Base-by-base conservation (phyloP, 2,888 invertebrate species). In the Chaitophorus viminalis region DNA sequence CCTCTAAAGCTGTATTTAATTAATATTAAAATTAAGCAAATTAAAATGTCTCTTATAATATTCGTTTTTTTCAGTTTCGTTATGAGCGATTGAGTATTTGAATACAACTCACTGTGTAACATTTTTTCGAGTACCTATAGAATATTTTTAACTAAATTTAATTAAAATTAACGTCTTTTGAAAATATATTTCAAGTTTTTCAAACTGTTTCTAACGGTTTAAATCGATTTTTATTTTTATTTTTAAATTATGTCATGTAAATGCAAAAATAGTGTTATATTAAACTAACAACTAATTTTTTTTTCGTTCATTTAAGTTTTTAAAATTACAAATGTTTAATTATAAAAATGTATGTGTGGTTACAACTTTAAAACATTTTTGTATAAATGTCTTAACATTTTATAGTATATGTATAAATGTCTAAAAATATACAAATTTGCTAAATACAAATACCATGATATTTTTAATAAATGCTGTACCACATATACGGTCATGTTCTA, bases 401-500 rank as follows among this genome's bases (percentile, higher is more conserved):
- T 70, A 70, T 70, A 29, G 11, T 70, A 31, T 31, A 60, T 54
- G 21, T n/a, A n/a, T n/a, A 18, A 9, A 60, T 29, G 29, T 29
- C 70, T 70, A 17, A 70, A 70, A 70, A 29, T 70, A 14, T 17
- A 70, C 18, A 21, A 25, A 17, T 31, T 11, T 70, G 31, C 6
- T 8, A n/a, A 9, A 9, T 9, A 65, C n/a, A 65, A 65, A 65
- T 29, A 65, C n/a, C 65, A 46, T 29, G 31, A 14, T 70, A 17
- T 68, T n/a, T 65, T 68, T 68, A 11, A 8, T 6, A 25, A 29
- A 29, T 68, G 29, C n/a, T 29, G 5, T 29, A 54, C 74, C 82
- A 54, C 82, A 54, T 82, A 46, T 46, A 82, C 74, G 33, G 82
- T 18, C 2, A n/a, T 74, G 74, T 82, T 82, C 82, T 82, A 74